Percentiles rank a stretch among this genome's conserved stretches.
These are phyloP conservation scores for Hofmannophila pseudospretella DNA, from an alignment of 2,888 invertebrate species.

Conservation along the genomic window DNA sequence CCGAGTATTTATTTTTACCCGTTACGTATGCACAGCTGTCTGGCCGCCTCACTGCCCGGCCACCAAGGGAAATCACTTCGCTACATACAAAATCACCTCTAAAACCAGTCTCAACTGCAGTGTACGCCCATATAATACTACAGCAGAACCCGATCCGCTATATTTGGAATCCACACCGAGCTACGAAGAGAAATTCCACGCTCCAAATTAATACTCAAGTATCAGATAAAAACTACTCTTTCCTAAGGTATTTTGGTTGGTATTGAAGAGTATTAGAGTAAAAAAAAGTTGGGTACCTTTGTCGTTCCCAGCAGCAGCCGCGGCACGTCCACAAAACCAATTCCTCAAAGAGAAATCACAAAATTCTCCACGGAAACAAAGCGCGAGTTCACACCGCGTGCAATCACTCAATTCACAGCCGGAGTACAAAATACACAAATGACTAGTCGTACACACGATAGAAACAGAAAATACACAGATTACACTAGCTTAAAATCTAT, in stretches of 20 bases:
- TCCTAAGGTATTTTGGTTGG: neutral
- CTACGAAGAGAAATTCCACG: slow-evolving; percentile 30
- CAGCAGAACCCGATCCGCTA: slow-evolving; percentile 42
- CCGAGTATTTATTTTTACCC: slow-evolving; percentile 75
- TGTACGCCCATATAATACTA: neutral
- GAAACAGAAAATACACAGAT: slow-evolving; percentile 73
- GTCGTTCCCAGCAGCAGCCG: slow-evolving; percentile 42
- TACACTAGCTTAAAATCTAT: slow-evolving; percentile 75
- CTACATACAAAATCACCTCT: slow-evolving; percentile 16
- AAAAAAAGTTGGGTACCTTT: slow-evolving; percentile 45
- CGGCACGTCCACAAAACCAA: slow-evolving; percentile 47
- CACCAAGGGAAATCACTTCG: slow-evolving; percentile 52
- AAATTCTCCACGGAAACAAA: slow-evolving; percentile 63
- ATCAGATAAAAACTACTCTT: neutral
- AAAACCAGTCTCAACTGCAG: slow-evolving; percentile 10
- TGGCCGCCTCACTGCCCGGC: slow-evolving; percentile 60
- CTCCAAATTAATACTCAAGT: neutral
- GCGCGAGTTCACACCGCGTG: slow-evolving; percentile 62
- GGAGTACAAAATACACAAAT: slow-evolving; percentile 66
- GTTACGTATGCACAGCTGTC: slow-evolving; percentile 74
- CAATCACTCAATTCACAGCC: slow-evolving; percentile 69
- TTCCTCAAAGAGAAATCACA: slow-evolving; percentile 64
- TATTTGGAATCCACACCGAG: slow-evolving; percentile 57
- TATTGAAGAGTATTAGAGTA: slow-evolving; percentile 12
- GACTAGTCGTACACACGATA: slow-evolving; percentile 66